phyloP scores from a whole-genome alignment of 2,797 vertebrate species.

The Orestias chungarensis region DNA sequence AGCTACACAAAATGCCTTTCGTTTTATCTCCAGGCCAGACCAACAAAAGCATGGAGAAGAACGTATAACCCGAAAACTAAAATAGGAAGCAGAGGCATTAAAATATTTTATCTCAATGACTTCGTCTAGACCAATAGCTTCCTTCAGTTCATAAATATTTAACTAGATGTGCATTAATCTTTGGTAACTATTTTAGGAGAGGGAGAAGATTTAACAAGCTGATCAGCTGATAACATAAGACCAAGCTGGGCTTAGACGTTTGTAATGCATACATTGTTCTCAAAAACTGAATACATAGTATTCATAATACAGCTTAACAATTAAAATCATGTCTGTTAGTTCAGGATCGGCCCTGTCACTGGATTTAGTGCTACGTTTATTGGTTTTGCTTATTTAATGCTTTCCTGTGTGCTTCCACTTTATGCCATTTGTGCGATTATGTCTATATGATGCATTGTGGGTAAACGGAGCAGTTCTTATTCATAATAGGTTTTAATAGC shows the following conservation, averaged over 20 bases:
- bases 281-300: slow-evolving; percentile 4
- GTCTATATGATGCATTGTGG: slow-evolving; percentile 38
- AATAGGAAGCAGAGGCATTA: slow-evolving; percentile 36
- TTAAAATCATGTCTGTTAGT: slow-evolving; percentile 6
- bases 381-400: slow-evolving; percentile 1
- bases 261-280: not conserved
- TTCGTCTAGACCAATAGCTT: slow-evolving; percentile 51
- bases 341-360: not conserved
- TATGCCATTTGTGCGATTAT: too few species aligned
- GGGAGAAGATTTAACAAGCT: slow-evolving; percentile 23
- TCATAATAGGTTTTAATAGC: slow-evolving; percentile 22
- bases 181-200: slow-evolving; percentile 70
- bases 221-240: slow-evolving; percentile 25
- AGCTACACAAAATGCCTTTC: slow-evolving; percentile 2
- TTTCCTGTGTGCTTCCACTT: slow-evolving; percentile 2
- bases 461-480: slow-evolving; percentile 46
- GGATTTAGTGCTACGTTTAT: not conserved
- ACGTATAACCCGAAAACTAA: slow-evolving; percentile 26
- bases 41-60: slow-evolving; percentile 3
- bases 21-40: slow-evolving; percentile 10
- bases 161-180: slow-evolving; percentile 68
- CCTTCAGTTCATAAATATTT: slow-evolving; percentile 75
- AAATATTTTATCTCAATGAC: slow-evolving; percentile 55
- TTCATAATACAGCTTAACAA: not conserved
- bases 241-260: not conserved